phyloP scores from a whole-genome alignment of 2,888 invertebrate species.

The Pocota personata region DNA sequence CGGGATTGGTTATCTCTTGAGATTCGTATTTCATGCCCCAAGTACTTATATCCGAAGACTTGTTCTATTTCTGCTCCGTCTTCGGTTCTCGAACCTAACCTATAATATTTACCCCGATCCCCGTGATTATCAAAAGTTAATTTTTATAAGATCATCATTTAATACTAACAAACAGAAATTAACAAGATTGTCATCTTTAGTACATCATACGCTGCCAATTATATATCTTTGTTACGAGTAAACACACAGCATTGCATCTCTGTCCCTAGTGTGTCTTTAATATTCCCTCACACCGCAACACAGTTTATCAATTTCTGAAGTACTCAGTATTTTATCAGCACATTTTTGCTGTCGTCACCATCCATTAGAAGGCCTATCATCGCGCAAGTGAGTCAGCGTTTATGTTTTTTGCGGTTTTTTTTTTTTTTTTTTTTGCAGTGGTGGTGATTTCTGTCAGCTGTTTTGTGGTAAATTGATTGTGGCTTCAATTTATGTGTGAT shows the following conservation, averaged over 20 bases:
- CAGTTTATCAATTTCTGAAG: not conserved
- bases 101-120: too few relatives aligned
- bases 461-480: conserved; percentile 3
- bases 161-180: too few relatives aligned
- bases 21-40: too few relatives aligned
- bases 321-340: not conserved
- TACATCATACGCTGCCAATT: too few relatives aligned
- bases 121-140: too few relatives aligned
- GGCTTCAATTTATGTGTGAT: not conserved
- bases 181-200: too few relatives aligned
- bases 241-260: not conserved
- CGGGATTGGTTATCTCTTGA: too few relatives aligned
- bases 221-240: too few relatives aligned
- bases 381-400: conserved; percentile 4
- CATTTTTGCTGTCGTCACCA: conserved; percentile 1
- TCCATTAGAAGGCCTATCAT: conserved; percentile 9
- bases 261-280: not conserved
- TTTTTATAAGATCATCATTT: too few relatives aligned
- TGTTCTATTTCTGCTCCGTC: too few relatives aligned
- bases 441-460: not conserved
- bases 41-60: too few relatives aligned
- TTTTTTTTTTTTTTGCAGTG: not conserved
- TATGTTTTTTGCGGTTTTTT: not conserved
- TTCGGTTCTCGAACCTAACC: too few relatives aligned
- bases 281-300: not conserved